Evolutionary conservation across 2,113 vertebrate species (phyloP), one percentile per base, ranked within the genome.

Genomic region (Turnix velox): DNA sequence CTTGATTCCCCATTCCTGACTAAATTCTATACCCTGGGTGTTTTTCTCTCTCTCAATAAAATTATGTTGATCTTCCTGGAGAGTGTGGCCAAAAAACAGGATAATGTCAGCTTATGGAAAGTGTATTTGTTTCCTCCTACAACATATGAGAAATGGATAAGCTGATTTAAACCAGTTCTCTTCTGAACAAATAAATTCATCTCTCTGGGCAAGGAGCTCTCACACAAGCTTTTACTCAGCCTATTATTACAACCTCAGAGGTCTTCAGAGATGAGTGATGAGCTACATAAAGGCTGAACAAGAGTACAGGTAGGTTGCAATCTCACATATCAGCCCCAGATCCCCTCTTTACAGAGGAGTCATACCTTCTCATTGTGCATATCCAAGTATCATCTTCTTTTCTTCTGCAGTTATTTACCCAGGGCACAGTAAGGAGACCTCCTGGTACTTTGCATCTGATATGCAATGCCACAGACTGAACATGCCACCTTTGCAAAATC

Each of bases 121-220:
- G 4, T 48, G 27, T 67, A 79, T 89, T 87, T 93, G 81, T 89
- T 95, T 92, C 69, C 87, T 45, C 35, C 63, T 65, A 54, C 54
- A 84, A 68, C 51, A 85, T 59, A 49, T 0, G 0, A 92, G 59
- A 93, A 95, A 94, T 67, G 63, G 88, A 93, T 89, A 84, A 91
- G 55, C 84, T 4, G 42, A 85, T 92, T 93, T 87, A 92, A 93
- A 76, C 58, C 55, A 37, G 58, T 79, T 79, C 62, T 92, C 62
- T 59, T 94, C 67, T 69, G 87, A 93, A 62, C 72, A 95, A 95
- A 94, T 40, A 78, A 92, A 92, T 87, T 62, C 30, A 87, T 69
- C 78, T 93, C 87, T 93, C 91, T 42, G 66, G 58, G 35, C 1
- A 0, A 78, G 20, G 8, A 89, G 48, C 19, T 73, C 51, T 89